Percentiles rank a stretch among this genome's conserved stretches.
Evolutionary conservation across 2,113 vertebrate genomes (phyloP).

Genomic region (Macrotus californicus): DNA sequence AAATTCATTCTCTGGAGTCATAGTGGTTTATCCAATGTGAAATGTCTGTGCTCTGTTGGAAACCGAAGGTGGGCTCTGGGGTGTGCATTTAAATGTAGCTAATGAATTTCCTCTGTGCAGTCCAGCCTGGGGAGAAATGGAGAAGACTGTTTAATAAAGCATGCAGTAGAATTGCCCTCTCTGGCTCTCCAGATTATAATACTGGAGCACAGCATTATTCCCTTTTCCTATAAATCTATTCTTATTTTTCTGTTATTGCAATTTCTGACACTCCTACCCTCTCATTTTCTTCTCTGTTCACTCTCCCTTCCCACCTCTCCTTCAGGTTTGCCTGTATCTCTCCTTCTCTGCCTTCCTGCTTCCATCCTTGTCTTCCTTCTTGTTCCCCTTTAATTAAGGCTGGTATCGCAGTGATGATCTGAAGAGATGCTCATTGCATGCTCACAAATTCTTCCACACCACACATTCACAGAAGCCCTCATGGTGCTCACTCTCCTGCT

Average conservation of each 20-base stretch:
- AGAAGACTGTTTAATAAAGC: conserved; percentile 59
- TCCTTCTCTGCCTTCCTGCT: background rate
- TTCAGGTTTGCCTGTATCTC: background rate
- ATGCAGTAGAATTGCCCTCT: conserved; percentile 44
- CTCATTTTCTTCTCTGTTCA: background rate
- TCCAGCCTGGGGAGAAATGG: conserved; percentile 57
- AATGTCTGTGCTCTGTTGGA: conserved; percentile 53
- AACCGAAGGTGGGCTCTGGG: conserved; percentile 59
- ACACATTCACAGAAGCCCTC: background rate
- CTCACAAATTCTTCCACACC: background rate
- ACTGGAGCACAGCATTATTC: background rate
- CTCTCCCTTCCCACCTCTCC: background rate
- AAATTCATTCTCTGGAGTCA: conserved; percentile 42
- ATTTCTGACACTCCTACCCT: background rate
- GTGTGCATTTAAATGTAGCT: conserved; percentile 64
- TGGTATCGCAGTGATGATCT: background rate
- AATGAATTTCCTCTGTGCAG: conserved; percentile 62
- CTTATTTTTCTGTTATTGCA: background rate
- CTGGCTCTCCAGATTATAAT: conserved; percentile 30
- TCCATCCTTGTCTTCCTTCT: background rate
- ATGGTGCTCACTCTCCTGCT: background rate
- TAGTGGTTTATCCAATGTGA: conserved; percentile 58
- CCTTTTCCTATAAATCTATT: conserved; percentile 30
- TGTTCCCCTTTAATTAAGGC: background rate
- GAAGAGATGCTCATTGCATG: background rate